These are phyloP conservation scores for Listronotus bonariensis DNA, from an alignment of 1,140 invertebrate genomes.

Conservation along the genomic window DNA sequence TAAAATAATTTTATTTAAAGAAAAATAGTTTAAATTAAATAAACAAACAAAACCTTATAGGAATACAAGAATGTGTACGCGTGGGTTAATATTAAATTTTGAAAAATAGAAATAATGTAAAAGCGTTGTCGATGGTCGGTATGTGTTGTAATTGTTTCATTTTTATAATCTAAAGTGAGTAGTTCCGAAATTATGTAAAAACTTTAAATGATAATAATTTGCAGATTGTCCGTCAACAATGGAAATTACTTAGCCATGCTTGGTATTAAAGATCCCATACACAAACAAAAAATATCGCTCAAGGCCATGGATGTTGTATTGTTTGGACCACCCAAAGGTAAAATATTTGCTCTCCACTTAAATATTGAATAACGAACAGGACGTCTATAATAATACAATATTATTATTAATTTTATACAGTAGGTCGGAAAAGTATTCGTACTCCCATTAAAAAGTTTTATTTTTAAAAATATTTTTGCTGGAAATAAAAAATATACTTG, in stretches of 20 bases:
- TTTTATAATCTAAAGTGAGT: neutral
- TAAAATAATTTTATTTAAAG: neutral
- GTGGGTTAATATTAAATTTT: neutral
- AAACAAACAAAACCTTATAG: neutral
- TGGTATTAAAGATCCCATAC: constrained; percentile 96
- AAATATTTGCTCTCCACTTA: constrained; percentile 4
- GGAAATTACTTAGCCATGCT: constrained; percentile 84
- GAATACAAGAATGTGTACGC: neutral
- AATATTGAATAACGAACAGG: constrained; percentile 8
- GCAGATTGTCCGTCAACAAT: constrained; percentile 88
- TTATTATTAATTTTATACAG: constrained; percentile 4
- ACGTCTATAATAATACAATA: constrained; percentile 8
- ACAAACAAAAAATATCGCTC: constrained; percentile 93
- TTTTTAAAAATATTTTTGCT: too few species aligned
- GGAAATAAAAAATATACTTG: too few species aligned
- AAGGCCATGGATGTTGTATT: constrained; percentile 98
- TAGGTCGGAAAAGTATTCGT: too few species aligned
- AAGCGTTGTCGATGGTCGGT: too few species aligned
- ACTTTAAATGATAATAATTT: constrained; percentile 43
- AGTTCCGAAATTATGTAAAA: constrained; percentile 10
- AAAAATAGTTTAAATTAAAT: neutral
- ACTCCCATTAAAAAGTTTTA: too few species aligned
- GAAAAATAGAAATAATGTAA: neutral
- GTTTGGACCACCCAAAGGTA: constrained; percentile 96
- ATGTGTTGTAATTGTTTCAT: neutral